A percentile compares a stretch with the other conserved stretches of the same genome.
phyloP scores from a whole-genome alignment of 2,113 vertebrate genomes.

The Elachura formosa region DNA sequence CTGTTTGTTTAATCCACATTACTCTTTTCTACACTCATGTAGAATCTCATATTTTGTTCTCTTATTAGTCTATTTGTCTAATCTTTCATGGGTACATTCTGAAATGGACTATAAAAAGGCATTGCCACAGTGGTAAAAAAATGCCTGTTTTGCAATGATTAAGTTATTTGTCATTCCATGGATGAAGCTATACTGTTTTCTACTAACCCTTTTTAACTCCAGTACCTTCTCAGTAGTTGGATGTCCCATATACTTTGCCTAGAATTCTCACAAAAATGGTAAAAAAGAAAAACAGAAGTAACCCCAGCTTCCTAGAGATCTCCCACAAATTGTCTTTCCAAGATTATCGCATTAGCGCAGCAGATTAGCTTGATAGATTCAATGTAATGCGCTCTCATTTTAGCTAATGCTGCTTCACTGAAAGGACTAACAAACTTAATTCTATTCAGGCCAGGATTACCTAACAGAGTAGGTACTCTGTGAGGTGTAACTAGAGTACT shows the following conservation, averaged over 20 bases:
- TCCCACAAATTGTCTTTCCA: background rate
- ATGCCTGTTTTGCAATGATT: background rate
- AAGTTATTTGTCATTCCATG: background rate
- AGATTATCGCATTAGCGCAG: background rate
- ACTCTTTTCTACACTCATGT: background rate
- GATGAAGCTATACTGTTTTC: background rate
- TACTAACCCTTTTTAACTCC: background rate
- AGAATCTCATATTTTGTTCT: background rate
- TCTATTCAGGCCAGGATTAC: slow-evolving; percentile 17
- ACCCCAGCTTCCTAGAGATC: background rate
- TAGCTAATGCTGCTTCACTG: slow-evolving; percentile 16
- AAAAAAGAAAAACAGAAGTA: background rate
- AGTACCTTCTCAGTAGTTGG: background rate
- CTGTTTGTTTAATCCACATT: background rate
- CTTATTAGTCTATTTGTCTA: background rate
- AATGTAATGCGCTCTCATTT: slow-evolving; percentile 5
- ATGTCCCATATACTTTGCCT: background rate
- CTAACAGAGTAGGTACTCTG: background rate
- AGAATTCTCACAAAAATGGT: background rate
- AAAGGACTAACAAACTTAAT: slow-evolving; percentile 33
- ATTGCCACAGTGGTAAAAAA: background rate
- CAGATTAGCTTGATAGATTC: slow-evolving; percentile 11
- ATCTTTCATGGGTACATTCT: background rate
- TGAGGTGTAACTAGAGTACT: background rate
- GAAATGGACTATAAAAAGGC: background rate